Evolutionary conservation across 2,113 vertebrate species (phyloP).

Genomic region (Zootoca vivipara): DNA sequence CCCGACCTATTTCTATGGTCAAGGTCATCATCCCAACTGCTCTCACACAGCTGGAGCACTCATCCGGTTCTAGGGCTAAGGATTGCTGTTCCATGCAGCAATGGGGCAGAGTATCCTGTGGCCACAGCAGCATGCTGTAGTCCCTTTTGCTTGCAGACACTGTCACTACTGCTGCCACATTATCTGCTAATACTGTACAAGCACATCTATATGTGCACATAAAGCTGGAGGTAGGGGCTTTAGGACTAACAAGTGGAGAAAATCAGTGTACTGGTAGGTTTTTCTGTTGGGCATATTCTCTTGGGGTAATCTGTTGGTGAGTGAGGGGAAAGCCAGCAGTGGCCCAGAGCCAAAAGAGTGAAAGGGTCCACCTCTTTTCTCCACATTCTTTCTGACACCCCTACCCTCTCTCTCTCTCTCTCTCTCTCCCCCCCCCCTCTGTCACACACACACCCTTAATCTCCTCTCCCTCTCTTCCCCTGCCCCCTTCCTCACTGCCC

Average conservation of each 20-base stretch:
- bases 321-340: too few species aligned
- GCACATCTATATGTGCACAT: neutral
- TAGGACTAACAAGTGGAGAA: neutral
- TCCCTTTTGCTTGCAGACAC: neutral
- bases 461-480: neutral
- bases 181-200: neutral
- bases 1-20: neutral
- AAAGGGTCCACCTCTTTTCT: too few species aligned
- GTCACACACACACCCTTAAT: too few species aligned
- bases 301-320: too few species aligned
- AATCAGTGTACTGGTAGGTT: too few species aligned
- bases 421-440: too few species aligned
- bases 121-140: neutral
- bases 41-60: neutral
- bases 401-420: too few species aligned
- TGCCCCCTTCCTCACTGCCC: neutral
- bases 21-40: neutral
- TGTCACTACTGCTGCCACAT: neutral
- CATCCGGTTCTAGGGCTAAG: too few species aligned
- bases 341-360: too few species aligned
- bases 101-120: neutral
- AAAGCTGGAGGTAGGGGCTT: neutral
- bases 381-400: too few species aligned
- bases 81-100: neutral
- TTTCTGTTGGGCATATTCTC: too few species aligned